Conservation (phyloP, 92 coral and sea anemone species). For the Zoanthus gigantus region DNA sequence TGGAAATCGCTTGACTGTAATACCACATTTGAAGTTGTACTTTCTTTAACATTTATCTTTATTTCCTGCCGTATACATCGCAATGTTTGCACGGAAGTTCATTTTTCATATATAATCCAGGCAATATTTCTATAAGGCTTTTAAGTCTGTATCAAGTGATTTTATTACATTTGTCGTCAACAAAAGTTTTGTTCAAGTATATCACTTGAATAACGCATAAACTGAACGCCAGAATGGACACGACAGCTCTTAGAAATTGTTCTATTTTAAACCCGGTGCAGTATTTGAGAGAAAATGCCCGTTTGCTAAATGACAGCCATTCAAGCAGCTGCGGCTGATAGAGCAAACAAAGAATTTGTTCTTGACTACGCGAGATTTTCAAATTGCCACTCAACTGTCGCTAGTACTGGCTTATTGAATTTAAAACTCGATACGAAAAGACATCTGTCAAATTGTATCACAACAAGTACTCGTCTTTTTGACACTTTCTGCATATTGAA, state of each 20-base stretch:
- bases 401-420: constrained; percentile 8
- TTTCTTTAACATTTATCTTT: neutral
- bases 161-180: neutral
- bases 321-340: neutral
- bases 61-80: neutral
- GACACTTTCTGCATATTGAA: neutral
- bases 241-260: neutral
- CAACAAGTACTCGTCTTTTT: neutral
- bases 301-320: neutral
- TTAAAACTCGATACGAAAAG: neutral
- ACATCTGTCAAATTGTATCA: neutral
- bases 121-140: neutral
- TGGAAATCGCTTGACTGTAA: too few species aligned
- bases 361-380: neutral
- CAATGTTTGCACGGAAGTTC: neutral
- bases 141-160: neutral
- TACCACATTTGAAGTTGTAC: too few species aligned
- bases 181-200: neutral
- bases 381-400: constrained; percentile 4
- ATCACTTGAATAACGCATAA: neutral
- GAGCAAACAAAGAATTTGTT: constrained; percentile 24
- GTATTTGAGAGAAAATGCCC: neutral
- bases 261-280: neutral
- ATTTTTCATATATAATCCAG: neutral
- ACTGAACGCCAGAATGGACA: neutral